Base-by-base conservation (phyloP, 2,113 vertebrate species). In the Cichladusa arquata region DNA sequence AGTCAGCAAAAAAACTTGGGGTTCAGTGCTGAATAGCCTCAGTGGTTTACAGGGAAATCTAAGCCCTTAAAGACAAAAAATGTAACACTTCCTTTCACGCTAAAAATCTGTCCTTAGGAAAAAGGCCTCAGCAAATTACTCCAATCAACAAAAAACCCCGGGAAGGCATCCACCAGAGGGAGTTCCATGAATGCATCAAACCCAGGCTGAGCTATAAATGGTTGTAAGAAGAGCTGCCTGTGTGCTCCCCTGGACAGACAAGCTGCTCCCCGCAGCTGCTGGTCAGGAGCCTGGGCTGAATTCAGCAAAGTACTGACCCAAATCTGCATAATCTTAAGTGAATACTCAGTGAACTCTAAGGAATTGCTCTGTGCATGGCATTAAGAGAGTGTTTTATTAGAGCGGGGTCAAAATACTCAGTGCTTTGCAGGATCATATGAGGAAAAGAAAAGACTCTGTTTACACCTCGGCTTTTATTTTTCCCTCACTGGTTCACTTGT, bases 121-220 rank as follows among this genome's bases (percentile, higher is more conserved):
- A 60, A 92, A 76, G 15, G 11, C 29, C 34, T 6, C 56, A n/a
- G 61, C 31, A 58, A 51, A 90, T 24, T 17, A 42, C 22, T 25
- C 28, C 4, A 12, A 14, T 5, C n/a, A 23, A 62, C 22, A 24
- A 66, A 80, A 16, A 6, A 6, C n/a, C 18, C 66, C 1, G 3
- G 8, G 38, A n/a, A 81, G 54, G 53, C 33, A 38, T 74, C 97
- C 97, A 85, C 70, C 90, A 97, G 97, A 92, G 97, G 97, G 97
- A 91, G 93, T 45, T 44, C 31, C 73, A n/a, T 1, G 92, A 93
- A 95, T 67, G 88, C 72, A 54, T 22, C n/a, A 78, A 76, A 50
- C 8, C 6, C 44, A 51, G 44, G 2, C 26, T 28, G 47, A 48
- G 23, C 8, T 6, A 4, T 2, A 51, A 54, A 25, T 13, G 60